A percentile compares a stretch with the other conserved stretches of the same genome.
phyloP scores from a whole-genome alignment of 2,113 vertebrate genomes.

The Arenaria interpres region DNA sequence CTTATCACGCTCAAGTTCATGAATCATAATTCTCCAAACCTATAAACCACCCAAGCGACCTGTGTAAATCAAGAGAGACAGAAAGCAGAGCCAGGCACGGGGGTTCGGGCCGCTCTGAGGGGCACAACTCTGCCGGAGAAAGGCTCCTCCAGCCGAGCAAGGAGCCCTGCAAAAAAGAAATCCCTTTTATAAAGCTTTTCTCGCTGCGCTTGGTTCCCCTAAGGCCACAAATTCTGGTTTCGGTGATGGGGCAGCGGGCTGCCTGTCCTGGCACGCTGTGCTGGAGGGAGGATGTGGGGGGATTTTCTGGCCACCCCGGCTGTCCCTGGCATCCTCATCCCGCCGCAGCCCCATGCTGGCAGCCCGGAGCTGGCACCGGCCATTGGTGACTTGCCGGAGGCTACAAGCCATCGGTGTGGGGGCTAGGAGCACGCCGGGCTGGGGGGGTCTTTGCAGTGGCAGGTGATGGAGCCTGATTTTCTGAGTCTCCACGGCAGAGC shows the following conservation, averaged over 20 bases:
- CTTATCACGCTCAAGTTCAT: not conserved
- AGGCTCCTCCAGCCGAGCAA: not conserved
- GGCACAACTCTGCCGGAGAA: not conserved
- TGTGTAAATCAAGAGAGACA: accelerated
- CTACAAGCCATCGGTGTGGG: accelerated
- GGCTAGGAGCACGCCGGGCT: accelerated
- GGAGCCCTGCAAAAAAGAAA: not conserved
- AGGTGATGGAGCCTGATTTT: not conserved
- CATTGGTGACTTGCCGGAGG: accelerated
- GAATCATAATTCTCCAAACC: not conserved
- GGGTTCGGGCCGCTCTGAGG: accelerated
- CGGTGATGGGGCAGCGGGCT: accelerated
- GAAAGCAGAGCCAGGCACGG: not conserved
- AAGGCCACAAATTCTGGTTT: not conserved
- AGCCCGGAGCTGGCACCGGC: not conserved
- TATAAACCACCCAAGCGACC: not conserved
- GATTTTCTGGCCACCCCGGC: not conserved
- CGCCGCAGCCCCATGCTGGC: accelerated
- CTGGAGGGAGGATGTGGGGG: not conserved
- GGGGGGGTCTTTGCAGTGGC: not conserved
- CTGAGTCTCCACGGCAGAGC: not conserved
- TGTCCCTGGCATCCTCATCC: not conserved
- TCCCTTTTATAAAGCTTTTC: not conserved
- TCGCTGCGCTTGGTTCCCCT: accelerated
- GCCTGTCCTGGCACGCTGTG: accelerated